Evolutionary conservation across 2,113 vertebrate species (phyloP), one percentile per base, ranked within the genome.

Genomic region (Cnemophilus loriae): DNA sequence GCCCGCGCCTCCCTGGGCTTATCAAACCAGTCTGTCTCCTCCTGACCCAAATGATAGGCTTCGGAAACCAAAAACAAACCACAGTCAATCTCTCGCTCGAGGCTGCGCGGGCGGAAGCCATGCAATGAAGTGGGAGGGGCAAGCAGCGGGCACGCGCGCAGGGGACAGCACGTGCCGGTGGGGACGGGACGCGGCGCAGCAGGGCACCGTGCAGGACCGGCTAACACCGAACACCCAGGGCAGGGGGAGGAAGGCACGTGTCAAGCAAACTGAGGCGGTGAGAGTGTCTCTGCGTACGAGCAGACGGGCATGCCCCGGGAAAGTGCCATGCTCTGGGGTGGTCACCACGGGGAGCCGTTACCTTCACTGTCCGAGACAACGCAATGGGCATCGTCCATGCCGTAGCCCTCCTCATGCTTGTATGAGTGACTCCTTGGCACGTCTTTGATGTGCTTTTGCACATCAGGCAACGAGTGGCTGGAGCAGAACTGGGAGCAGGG

Each of bases 1-100:
- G 98, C 98, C 90, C 99, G 98, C n/a, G 98, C 98, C 95, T 99
- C 99, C 73, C 99, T 98, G 85, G 99, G 99, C 94, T 99, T 99
- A 98, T 99, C 99, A 98, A 99, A 99, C 99, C 99, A 99, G 97
- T 99, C 99, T 84, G 99, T 99, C 98, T 99, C 99, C 97, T 99
- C 99, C 98, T 99, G 99, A 95, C 99, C 99, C 98, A 99, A 99
- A 98, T 99, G 99, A 98, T 99, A 99, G 90, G 99, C 99, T 99
- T 99, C 98, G 80, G 98, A 98, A 98, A 99, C 98, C 98, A 99
- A 98, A 99, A 99, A 98, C 95, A 99, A 98, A 98, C 83, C 95
- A 98, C 95, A 97, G 97, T 98, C 98, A 99, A 96, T 96, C 91
- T 96, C 78, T 89, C 92, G 73, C 88, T 98, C 94, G 33, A 90